Base-by-base conservation (phyloP, 2,797 vertebrate genomes). In the Falco biarmicus region DNA sequence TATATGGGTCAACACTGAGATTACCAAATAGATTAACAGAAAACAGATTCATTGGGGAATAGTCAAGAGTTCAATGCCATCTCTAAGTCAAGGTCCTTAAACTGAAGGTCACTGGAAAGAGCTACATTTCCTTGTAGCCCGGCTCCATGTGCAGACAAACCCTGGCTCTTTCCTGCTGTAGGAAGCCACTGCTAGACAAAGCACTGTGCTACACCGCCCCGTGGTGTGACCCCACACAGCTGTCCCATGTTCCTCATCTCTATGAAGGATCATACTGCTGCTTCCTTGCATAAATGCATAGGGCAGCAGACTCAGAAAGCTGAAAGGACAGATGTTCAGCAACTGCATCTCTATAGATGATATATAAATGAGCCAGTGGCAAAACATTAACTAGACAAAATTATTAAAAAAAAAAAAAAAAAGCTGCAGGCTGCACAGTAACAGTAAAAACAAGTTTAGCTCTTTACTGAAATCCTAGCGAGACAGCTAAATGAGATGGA, bases 331-430 rank as follows among this genome's bases (percentile, higher is more conserved):
- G 24, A 45, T 60, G 45, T 80, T 77, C 71, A 74, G 56, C 54
- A 63, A 21, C 56, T 63, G 34, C 25, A 5, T 25, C 18, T 5
- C 20, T 1, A 59, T 34, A 19, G 32, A 17, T 51, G 43, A 10
- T 28, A 14, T 1, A 3, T 8, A 37, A 66, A 47, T 1, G 3
- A 61, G 4, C 8, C 41, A 18, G 22, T 1, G 69, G 59, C 29
- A 77, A 76, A 87, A 61, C 28, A 31, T 4, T 17, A 74, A 51
- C 24, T 37, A 50, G 31, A 71, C 21, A 21, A 34, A 87, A 12
- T 26, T 76, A 25, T 4, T 1, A 20, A 43, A 61, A 37, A 24
- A 17, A 19, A 26, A 26, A 15, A 14, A 15, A 51, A 5, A 19
- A 6, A 10, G 7, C 22, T 37, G 4, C 2, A 2, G 34, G 5